Base-by-base conservation (phyloP, 2,888 invertebrate species). In the Drosophila subquinaria region DNA sequence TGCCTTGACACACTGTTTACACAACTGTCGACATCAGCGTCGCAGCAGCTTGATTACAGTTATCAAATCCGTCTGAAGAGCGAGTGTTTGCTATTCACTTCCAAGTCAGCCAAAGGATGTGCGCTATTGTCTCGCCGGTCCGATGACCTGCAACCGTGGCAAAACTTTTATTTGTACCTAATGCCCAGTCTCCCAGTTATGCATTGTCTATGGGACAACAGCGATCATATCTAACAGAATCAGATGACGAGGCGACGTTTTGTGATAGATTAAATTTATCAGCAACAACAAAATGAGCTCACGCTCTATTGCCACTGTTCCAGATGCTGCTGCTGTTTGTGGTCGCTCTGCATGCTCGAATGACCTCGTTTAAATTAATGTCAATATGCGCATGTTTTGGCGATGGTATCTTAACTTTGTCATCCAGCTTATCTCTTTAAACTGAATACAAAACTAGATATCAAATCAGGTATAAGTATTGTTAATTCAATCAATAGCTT, bases 291-390 rank as follows among this genome's bases (percentile, higher is more conserved):
- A 67, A 45, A 63, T 43, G 52, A 71, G 71, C 47, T 20, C 20
- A 11, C 42, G 15, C 20, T 33, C 27, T 13, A 48, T 48, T 51
- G 53, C 38, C 40, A 38, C 40, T 40, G 36, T 30, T 9, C 15
- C n/a, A 51, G 40, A 20, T 27, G 27, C n/a, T 51, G 43, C 52
- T 43, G 42, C 45, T 60, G 43, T 47, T 70, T 79, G 73, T 56
- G 80, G 70, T 76, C 56, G 67, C 57, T 78, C 74, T 76, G 85
- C 74, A 79, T 62, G 40, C 77, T 30, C 30, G 30, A 8, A 8
- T 30, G 89, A 82, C 84, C 88, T 89, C 84, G 82, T 77, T 84
- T 67, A 63, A 76, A 79, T 87, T 73, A 73, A 81, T 60, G 73
- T 56, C 27, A 50, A 64, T 55, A 47, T 13, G 15, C 17, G 30